Evolutionary conservation across 2,113 vertebrate genomes (phyloP).

Genomic region (Boulengeromyrus knoepffleri): DNA sequence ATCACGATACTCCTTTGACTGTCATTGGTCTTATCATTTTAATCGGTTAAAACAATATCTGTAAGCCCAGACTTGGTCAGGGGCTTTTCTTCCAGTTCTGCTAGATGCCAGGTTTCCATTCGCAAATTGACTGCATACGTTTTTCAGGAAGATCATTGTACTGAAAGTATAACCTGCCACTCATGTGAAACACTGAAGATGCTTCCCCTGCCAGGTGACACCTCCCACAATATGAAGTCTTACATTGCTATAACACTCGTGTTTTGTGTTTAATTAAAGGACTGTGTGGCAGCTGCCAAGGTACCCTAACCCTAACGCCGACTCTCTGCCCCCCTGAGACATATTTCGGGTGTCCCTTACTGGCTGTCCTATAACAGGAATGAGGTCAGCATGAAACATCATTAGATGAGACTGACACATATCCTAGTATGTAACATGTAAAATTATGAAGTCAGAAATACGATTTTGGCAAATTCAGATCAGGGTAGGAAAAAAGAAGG

Average conservation of each 20-base stretch:
- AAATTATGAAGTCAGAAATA: background rate
- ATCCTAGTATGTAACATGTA: background rate
- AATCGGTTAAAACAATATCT: background rate
- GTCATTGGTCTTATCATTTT: background rate
- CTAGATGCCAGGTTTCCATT: conserved; percentile 45
- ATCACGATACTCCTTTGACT: background rate
- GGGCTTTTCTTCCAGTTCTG: background rate
- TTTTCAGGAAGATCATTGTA: conserved; percentile 51
- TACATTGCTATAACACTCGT: background rate
- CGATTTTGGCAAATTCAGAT: background rate
- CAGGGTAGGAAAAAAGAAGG: background rate
- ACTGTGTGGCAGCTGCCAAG: background rate
- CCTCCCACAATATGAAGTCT: background rate
- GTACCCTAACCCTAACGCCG: background rate
- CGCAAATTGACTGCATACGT: conserved; percentile 53
- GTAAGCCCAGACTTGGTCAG: background rate
- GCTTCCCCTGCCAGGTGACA: too few relatives aligned
- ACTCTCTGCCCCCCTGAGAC: background rate
- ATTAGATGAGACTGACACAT: background rate
- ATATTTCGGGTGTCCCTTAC: conserved; percentile 23
- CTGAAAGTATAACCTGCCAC: conserved; percentile 23
- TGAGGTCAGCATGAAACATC: background rate
- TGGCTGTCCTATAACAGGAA: background rate
- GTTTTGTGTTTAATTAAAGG: background rate
- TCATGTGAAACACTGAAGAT: too few relatives aligned